Percentiles rank a stretch among this genome's conserved stretches.
Evolutionary conservation across 2,797 vertebrate species (phyloP).

Genomic region (Melanogrammus aeglefinus): DNA sequence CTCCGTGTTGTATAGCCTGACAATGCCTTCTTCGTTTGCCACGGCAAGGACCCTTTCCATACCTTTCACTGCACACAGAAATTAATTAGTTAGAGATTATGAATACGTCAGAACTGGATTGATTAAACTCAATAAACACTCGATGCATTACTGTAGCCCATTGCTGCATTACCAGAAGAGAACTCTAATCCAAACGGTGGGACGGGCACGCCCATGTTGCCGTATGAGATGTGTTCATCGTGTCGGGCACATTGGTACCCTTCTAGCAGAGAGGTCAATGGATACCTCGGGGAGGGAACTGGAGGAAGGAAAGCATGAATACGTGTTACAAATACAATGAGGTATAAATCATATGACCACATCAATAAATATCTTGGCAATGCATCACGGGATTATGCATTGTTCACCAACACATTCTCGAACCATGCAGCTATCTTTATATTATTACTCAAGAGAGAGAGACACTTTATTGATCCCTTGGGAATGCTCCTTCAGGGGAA

Average conservation of each 20-base stretch:
- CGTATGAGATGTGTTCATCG: slow-evolving; percentile 86
- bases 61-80: slow-evolving; percentile 61
- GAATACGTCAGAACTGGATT: not conserved
- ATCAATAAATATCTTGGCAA: not conserved
- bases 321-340: not conserved
- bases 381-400: not conserved
- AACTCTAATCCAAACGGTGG: slow-evolving; percentile 93
- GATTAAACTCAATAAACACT: not conserved
- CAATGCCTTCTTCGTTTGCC: slow-evolving; percentile 93
- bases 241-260: slow-evolving; percentile 76
- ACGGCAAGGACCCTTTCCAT: slow-evolving; percentile 80
- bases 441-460: not conserved
- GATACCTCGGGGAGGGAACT: slow-evolving; percentile 51
- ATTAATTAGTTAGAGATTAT: not conserved
- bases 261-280: slow-evolving; percentile 80
- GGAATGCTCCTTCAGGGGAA: too few relatives aligned
- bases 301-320: not conserved
- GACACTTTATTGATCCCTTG: too few relatives aligned
- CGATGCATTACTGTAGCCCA: not conserved
- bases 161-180: slow-evolving; percentile 79
- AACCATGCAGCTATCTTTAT: not conserved
- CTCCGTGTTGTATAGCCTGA: slow-evolving; percentile 88
- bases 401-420: not conserved
- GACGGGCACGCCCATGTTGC: slow-evolving; percentile 78
- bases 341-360: not conserved